Conservation (phyloP, 2,113 vertebrate species). For the Formicarius rufipectus region DNA sequence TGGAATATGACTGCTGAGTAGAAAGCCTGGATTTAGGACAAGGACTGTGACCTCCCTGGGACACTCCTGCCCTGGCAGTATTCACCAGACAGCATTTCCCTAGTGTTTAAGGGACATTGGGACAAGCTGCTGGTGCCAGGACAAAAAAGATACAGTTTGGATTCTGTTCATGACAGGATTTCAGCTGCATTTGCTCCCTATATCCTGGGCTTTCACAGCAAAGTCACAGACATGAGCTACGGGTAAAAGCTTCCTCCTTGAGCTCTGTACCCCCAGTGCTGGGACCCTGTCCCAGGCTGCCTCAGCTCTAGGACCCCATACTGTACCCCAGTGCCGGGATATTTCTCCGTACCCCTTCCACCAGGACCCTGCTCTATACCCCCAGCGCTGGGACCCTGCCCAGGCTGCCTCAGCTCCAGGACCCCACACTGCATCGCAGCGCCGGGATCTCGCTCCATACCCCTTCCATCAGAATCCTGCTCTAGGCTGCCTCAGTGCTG, state of each 20-base stretch:
- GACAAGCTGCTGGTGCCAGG: neutral
- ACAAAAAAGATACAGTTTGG: neutral
- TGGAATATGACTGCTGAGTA: neutral
- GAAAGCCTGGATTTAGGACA: neutral
- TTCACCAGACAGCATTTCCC: accelerated
- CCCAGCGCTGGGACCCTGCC: too few relatives aligned
- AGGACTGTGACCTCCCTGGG: neutral
- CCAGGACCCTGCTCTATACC: neutral
- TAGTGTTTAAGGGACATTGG: neutral
- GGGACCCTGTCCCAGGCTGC: neutral
- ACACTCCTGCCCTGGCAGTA: accelerated
- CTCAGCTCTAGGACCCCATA: neutral
- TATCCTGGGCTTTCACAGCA: neutral
- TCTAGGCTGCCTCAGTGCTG: neutral
- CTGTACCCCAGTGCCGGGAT: neutral
- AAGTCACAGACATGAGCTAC: neutral
- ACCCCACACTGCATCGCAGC: neutral
- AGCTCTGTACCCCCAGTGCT: neutral
- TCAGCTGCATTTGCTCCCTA: neutral
- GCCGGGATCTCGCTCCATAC: neutral
- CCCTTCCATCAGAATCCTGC: neutral
- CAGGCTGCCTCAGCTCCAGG: too few relatives aligned
- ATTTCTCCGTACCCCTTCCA: neutral
- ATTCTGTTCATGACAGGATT: neutral
- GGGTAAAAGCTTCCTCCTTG: accelerated